phyloP scores from a whole-genome alignment of 2,113 vertebrate species.

The Passer domesticus region DNA sequence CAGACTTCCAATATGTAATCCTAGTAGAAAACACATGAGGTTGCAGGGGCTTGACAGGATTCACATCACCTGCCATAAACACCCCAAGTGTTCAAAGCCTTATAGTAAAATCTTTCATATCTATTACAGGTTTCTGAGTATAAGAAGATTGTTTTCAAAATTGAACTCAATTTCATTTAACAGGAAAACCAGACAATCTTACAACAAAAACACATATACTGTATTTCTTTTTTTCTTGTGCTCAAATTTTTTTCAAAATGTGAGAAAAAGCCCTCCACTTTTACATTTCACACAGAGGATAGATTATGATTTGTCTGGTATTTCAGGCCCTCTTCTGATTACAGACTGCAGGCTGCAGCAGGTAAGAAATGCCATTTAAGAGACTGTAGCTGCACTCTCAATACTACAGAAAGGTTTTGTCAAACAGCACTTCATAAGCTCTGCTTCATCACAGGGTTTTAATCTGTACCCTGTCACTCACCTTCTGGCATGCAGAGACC shows the following conservation, averaged over 20 bases:
- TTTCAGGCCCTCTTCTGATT: background rate
- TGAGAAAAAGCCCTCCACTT: background rate
- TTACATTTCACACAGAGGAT: background rate
- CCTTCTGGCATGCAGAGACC: constrained; percentile 3
- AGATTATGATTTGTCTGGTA: background rate
- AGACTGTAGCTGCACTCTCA: background rate
- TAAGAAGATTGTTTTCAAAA: background rate
- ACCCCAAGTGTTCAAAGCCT: background rate
- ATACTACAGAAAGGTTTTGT: background rate
- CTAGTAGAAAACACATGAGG: background rate
- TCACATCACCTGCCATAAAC: background rate
- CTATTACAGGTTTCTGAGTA: background rate
- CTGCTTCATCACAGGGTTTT: constrained; percentile 22
- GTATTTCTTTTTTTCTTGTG: background rate
- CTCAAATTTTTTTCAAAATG: background rate
- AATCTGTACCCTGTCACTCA: background rate
- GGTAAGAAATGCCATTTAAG: background rate
- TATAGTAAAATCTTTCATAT: background rate
- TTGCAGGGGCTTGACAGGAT: background rate
- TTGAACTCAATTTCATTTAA: background rate
- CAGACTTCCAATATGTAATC: background rate
- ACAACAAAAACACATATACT: background rate
- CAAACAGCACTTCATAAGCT: background rate
- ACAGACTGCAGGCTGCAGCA: background rate
- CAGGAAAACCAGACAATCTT: background rate